These are phyloP conservation scores for Arctia plantaginis DNA, from an alignment of 2,888 invertebrate species.

Conservation along the genomic window DNA sequence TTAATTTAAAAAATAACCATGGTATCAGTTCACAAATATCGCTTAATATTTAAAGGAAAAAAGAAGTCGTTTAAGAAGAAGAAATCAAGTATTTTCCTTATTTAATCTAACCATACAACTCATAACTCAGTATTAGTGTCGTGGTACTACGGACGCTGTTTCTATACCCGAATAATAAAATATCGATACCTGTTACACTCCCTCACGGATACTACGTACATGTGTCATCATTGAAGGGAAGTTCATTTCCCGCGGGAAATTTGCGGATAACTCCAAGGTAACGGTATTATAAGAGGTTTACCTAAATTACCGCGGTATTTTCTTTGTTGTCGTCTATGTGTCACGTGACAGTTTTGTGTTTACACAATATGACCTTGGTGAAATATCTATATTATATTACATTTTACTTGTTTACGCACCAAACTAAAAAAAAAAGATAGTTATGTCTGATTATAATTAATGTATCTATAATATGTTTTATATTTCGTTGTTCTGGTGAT, in stretches of 20 bases:
- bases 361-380: background rate
- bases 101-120: background rate
- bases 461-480: too few relatives aligned
- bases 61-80: background rate
- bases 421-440: background rate
- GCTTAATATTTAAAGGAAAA: background rate
- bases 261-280: constrained; percentile 42
- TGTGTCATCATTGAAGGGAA: constrained; percentile 44
- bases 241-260: constrained; percentile 53
- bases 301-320: constrained; percentile 47
- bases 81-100: background rate
- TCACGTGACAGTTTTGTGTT: constrained; percentile 6
- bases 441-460: too few relatives aligned
- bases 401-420: background rate
- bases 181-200: constrained; percentile 33
- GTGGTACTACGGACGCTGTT: background rate
- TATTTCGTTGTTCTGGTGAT: too few relatives aligned
- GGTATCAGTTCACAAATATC: background rate
- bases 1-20: too few relatives aligned
- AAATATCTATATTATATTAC: background rate
- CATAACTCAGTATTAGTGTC: background rate
- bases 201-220: constrained; percentile 42
- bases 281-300: constrained; percentile 53
- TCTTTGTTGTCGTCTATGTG: constrained; percentile 20
- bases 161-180: constrained; percentile 1